phyloP scores from a whole-genome alignment of 2,888 invertebrate species.

The Zygothrica quintamaculata region DNA sequence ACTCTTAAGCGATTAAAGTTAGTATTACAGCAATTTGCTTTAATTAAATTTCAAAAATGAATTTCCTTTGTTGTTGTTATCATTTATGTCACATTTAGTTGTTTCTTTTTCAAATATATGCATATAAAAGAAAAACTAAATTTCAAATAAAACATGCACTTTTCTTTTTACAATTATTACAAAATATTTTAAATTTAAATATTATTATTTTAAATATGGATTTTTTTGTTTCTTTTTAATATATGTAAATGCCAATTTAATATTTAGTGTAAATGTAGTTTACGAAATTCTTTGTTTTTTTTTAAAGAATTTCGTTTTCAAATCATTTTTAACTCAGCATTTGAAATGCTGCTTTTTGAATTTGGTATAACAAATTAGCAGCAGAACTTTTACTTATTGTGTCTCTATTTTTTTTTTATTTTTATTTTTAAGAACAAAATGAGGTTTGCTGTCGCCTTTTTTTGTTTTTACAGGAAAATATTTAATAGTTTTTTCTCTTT shows the following conservation, averaged over 20 bases:
- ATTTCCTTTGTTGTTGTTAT: constrained; percentile 8
- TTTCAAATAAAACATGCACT: constrained; percentile 41
- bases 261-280: constrained; percentile 26
- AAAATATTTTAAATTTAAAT: constrained; percentile 32
- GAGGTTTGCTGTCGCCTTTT: constrained; percentile 5
- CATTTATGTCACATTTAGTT: constrained; percentile 22
- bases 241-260: constrained; percentile 59
- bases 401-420: too few species aligned
- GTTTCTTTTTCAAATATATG: constrained; percentile 56
- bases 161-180: constrained; percentile 61
- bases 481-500: too few species aligned
- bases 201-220: constrained; percentile 35
- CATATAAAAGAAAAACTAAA: constrained; percentile 38
- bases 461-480: constrained; percentile 28
- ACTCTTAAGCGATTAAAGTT: constrained; percentile 64
- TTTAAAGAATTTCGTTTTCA: constrained; percentile 27
- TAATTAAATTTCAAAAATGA: constrained; percentile 39
- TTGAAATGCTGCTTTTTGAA: constrained; percentile 46
- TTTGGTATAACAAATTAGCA: constrained; percentile 67
- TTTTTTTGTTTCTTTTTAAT: constrained; percentile 29
- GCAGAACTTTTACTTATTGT: constrained; percentile 31
- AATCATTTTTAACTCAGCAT: constrained; percentile 42
- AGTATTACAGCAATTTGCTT: constrained; percentile 57
- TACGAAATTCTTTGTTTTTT: too few species aligned
- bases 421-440: constrained; percentile 24